Base-by-base conservation (phyloP, 2,113 vertebrate species). In the Hyperoodon ampullatus region DNA sequence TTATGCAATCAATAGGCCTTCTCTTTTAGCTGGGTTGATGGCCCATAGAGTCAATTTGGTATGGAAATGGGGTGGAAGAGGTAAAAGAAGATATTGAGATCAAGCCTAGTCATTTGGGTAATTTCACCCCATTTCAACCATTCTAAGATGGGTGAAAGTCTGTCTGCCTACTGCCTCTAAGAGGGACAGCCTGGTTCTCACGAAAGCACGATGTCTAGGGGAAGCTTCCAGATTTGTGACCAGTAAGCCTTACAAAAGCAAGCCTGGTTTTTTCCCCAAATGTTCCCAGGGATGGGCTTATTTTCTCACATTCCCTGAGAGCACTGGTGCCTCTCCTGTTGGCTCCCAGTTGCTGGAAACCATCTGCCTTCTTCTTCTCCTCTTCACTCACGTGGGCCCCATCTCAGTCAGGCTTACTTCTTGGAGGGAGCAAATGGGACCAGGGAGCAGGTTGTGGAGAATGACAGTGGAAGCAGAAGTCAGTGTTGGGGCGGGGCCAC, bases 161-260 rank as follows among this genome's bases (percentile, higher is more conserved):
- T 85, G 44, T 78, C 50, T 80, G 19, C 35, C 68, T 35, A 2
- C 53, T 78, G 15, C 10, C 88, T 93, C 80, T 88, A 35, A 85
- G 28, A 77, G 58, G 61, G 77, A 47, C 16, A 68, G 33, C 63
- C 15, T 80, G 21, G 13, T 35, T 84, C 35, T 58, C 23, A 65
- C 3, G 1, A 83, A 90, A 78, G n/a, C 14, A 83, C 44, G 11
- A 1, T 66, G 6, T 63, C 26, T 71, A 58, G 9, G 24, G 78
- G 35, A 60, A 93, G 61, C 33, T 50, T 94, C 35, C 72, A 80
- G 63, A 90, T 92, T 60, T 95, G 81, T 55, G 44, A 42, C 65
- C 91, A 82, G 19, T 71, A 77, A 72, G 35, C 16, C n/a, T 70
- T 87, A n/a, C 0, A 72, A 47, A 89, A 70, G 16, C 58, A 85